Conservation (phyloP, 53 echinoderm and acorn worm genomes). For the Zoroaster sp. region DNA sequence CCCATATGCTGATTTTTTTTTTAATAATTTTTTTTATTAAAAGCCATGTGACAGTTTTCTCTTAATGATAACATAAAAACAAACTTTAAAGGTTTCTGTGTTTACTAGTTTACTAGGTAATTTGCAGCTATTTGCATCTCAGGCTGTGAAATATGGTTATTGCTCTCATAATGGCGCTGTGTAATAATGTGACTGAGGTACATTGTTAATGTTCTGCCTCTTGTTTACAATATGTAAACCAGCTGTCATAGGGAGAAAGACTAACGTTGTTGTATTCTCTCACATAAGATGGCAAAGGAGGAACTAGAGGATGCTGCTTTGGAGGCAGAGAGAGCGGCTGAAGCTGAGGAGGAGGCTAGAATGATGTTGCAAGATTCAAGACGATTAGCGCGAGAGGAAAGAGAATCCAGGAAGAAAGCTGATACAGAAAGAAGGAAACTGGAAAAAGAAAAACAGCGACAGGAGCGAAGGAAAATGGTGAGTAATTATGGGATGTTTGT, state of each 20-base stretch:
- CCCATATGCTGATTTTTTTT: no score
- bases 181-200: background rate
- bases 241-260: no score
- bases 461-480: constrained; percentile 93
- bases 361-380: constrained; percentile 85
- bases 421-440: constrained; percentile 75
- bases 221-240: no score
- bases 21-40: no score
- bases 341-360: constrained; percentile 91
- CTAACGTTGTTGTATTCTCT: no score
- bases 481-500: background rate
- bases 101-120: no score
- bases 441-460: constrained; percentile 85
- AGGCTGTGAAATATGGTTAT: background rate
- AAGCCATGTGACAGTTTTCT: no score
- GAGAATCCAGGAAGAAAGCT: constrained; percentile 85
- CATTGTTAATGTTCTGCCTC: no score
- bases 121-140: no score
- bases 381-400: constrained; percentile 77
- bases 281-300: constrained; percentile 72
- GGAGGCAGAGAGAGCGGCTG: constrained; percentile 79
- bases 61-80: no score
- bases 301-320: constrained; percentile 74
- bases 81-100: no score
- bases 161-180: background rate